A percentile compares a stretch with the other conserved stretches of the same genome.
These are phyloP conservation scores for Epinephelus fuscoguttatus DNA, from an alignment of 2,113 vertebrate genomes.

Conservation along the genomic window DNA sequence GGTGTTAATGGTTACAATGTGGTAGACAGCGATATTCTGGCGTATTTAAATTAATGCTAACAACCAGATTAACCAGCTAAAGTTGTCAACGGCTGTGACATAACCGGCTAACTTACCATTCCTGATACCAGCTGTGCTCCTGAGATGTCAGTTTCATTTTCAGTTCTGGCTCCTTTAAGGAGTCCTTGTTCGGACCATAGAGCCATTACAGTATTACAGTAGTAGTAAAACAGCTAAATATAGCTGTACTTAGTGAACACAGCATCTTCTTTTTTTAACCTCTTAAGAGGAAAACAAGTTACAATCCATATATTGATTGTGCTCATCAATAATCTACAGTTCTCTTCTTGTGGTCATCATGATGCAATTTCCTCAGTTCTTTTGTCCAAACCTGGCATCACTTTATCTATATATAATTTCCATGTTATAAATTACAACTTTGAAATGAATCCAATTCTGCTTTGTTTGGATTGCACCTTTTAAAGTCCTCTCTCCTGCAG, in stretches of 20 bases:
- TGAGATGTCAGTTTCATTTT: background rate
- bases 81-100: slow-evolving; percentile 2
- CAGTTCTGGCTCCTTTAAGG: background rate
- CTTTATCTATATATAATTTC: background rate
- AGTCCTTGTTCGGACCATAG: background rate
- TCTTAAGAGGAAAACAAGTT: background rate
- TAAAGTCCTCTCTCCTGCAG: background rate
- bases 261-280: background rate
- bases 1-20: background rate
- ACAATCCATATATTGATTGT: slow-evolving; percentile 13
- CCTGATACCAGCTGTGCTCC: background rate
- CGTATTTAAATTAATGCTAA: background rate
- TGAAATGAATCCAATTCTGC: too few species aligned
- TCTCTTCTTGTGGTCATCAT: background rate
- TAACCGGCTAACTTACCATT: background rate
- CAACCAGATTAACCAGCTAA: background rate
- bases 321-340: background rate
- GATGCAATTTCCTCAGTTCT: background rate
- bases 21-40: background rate
- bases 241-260: background rate
- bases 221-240: background rate
- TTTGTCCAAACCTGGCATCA: background rate
- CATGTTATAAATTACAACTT: background rate
- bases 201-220: background rate
- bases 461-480: slow-evolving; percentile 25